Evolutionary conservation across 2,888 invertebrate species (phyloP), one percentile per base, ranked within the genome.

Genomic region (Oxyscelio sp.): DNA sequence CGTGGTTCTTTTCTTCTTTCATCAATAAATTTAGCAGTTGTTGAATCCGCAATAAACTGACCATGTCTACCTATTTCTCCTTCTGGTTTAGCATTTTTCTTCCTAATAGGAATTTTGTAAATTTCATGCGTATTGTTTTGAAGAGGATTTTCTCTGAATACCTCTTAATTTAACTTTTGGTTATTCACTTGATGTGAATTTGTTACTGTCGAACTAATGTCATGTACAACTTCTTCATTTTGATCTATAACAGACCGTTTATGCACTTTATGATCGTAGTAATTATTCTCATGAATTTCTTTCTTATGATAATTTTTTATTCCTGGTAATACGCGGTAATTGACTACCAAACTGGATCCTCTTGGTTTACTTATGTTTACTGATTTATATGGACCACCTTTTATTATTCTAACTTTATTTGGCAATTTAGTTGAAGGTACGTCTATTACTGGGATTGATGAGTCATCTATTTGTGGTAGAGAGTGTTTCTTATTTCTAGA

Each of bases 1-100:
- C n/a, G n/a, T n/a, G 92, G 92, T 54, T 94, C 94, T 21, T 88
- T 90, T 86, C 93, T 90, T 75, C 91, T 87, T 1, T 19, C 52
- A 43, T 91, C 89, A 4, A 66, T 85, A 2, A 85, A 86, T 5
- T 45, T 40, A 1, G 83, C 84, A 0, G 61, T 43, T 17, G 83
- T 85, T 5, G 77, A 40, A 17, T 86, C 56, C 1, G 63, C 68
- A 15, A 54, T n/a, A 61, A 90, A 90, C 17, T 83, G 71, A 4
- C 86, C 88, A 34, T 91, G 87, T 65, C 87, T 90, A 2, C 88
- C 89, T 9, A 19, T 3, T 15, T 84, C 86, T 3, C 54, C 86
- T 31, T 85, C 85, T 0, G 91, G 89, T 34, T 86, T 90, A 0
- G 90, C 88, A 50, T 90, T 78, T 45, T 85, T 90, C 4, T 87